A percentile compares a stretch with the other conserved stretches of the same genome.
Conservation (phyloP, 2,113 vertebrate species). For the Patagioenas fasciata region DNA sequence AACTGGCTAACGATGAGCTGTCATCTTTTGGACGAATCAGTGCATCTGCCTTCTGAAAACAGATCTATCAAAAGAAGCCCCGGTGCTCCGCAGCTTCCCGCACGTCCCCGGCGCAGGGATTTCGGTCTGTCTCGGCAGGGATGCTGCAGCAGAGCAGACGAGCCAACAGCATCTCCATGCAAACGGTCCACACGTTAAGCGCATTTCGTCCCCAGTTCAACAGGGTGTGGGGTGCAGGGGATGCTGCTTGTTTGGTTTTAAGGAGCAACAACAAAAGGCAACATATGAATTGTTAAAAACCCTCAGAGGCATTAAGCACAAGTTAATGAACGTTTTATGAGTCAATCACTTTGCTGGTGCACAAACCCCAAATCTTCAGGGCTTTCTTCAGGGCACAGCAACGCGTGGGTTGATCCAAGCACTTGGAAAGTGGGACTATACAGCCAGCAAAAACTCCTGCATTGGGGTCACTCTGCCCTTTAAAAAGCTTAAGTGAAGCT, state of each 20-base stretch:
- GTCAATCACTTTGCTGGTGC: neutral
- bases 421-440: fast-evolving
- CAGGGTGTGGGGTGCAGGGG: neutral
- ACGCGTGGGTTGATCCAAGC: fast-evolving
- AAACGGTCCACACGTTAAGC: neutral
- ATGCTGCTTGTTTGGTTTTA: neutral
- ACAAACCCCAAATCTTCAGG: neutral
- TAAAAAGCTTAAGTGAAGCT: neutral
- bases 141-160: neutral
- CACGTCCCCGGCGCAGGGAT: fast-evolving
- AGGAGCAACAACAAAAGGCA: neutral
- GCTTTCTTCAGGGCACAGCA: neutral
- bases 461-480: neutral
- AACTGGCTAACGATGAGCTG: neutral
- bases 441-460: neutral
- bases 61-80: neutral
- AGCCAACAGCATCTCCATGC: neutral
- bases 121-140: neutral
- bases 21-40: neutral
- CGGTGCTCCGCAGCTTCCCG: neutral
- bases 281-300: fast-evolving
- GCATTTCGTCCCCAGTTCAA: neutral
- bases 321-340: neutral
- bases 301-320: neutral
- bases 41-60: neutral